phyloP scores from a whole-genome alignment of 2,797 vertebrate species.

The Octomys mimax region DNA sequence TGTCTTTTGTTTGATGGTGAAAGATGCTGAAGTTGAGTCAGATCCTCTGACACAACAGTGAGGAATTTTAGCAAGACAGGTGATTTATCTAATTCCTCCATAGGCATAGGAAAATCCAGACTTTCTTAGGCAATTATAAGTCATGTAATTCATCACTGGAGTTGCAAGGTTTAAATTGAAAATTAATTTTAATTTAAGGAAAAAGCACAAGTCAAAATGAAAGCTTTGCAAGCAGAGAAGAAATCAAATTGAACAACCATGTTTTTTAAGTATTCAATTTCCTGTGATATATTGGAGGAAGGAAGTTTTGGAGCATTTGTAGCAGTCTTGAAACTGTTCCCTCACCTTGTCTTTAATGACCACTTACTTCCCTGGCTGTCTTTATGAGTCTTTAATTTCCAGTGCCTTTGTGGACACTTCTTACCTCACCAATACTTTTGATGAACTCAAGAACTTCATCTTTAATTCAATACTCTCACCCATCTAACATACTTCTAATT shows the following conservation, averaged over 20 bases:
- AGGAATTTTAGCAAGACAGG: not conserved
- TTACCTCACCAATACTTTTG: not conserved
- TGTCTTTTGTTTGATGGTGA: not conserved
- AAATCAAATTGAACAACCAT: not conserved
- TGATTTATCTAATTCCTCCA: not conserved
- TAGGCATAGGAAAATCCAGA: not conserved
- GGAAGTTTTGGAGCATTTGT: not conserved
- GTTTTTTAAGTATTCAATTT: not conserved
- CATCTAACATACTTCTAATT: not conserved
- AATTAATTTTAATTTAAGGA: constrained; percentile 19
- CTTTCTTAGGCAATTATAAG: not conserved
- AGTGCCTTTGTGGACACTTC: not conserved
- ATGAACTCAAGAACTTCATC: not conserved
- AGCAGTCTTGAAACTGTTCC: not conserved
- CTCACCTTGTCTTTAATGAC: not conserved
- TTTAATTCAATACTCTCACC: not conserved
- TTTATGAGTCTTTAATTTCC: not conserved
- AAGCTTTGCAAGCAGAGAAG: not conserved
- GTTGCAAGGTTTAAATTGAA: not conserved
- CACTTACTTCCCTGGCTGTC: not conserved
- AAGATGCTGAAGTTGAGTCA: not conserved
- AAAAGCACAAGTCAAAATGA: not conserved
- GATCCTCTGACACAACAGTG: not conserved
- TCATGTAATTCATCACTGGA: not conserved
- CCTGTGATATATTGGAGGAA: not conserved